Base-by-base conservation (phyloP, 2,888 invertebrate genomes). In the Sceliomorpha sp. region DNA sequence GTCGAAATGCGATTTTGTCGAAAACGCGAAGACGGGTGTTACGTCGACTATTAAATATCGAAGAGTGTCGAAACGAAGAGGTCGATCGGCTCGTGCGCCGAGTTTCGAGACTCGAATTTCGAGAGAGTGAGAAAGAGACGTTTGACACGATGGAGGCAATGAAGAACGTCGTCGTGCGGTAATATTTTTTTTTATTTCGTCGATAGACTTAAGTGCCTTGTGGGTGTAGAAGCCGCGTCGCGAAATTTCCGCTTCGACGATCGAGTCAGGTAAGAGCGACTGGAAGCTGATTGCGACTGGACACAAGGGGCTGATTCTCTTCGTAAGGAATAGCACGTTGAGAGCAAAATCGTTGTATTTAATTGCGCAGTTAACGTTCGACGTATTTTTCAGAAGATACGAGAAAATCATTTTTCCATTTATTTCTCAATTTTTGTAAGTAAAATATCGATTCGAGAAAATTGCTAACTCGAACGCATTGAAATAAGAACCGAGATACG, bases 141-240 rank as follows among this genome's bases (percentile, higher is more conserved):
- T n/a, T n/a, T n/a, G n/a, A n/a, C n/a, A n/a, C n/a, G n/a, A n/a
- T n/a, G 31, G 8, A 20, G 20, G 20, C 20, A 20, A 20, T 4
- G 20, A n/a, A 12, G 17, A 10, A 27, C 29, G 5, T 27, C 2
- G 6, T 34, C 37, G 36, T 7, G 58, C 51, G 9, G 27, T 53
- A 24, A 12, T 55, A 20, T 32, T 47, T 67, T 67, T 47, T 63
- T 67, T 56, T 42, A 44, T 62, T 71, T 72, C 60, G 68, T 70
- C 72, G 79, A 81, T 82, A 77, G 83, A 83, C 83, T 82, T 79
- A 83, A 82, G 80, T 83, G 82, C 83, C 82, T 82, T 80, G 81
- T 79, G 66, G 56, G 67, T 64, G 53, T 53, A n/a, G n/a, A n/a
- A n/a, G n/a, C n/a, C n/a, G n/a, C n/a, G n/a, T n/a, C n/a, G n/a